Conservation (phyloP, 2,113 vertebrate genomes). For the Oophaga pumilio region DNA sequence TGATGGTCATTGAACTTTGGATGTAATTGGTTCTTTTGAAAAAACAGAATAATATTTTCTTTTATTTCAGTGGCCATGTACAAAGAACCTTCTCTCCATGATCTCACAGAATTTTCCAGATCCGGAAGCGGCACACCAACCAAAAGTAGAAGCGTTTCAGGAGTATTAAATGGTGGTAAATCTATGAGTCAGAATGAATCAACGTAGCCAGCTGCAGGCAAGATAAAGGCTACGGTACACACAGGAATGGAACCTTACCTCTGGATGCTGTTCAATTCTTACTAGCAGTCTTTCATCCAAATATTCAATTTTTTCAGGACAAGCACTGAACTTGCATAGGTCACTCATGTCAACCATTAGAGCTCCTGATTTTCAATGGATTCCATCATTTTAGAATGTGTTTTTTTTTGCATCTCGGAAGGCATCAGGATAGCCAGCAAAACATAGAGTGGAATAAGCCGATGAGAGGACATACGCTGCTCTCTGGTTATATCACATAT, state of each 20-base stretch:
- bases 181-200: constrained; percentile 96
- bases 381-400: constrained; percentile 71
- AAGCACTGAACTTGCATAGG: constrained; percentile 71
- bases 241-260: constrained; percentile 84
- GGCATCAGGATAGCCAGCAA: constrained; percentile 75
- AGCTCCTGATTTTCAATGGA: constrained; percentile 70
- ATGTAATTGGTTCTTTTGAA: not conserved
- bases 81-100: constrained; percentile 97
- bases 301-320: constrained; percentile 77
- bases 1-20: not conserved
- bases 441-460: constrained; percentile 66
- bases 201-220: constrained; percentile 88
- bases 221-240: constrained; percentile 73
- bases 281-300: constrained; percentile 80
- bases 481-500: constrained; percentile 70
- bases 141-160: constrained; percentile 97
- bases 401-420: constrained; percentile 67
- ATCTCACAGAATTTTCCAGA: constrained; percentile 96
- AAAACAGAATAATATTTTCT: constrained; percentile 55
- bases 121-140: constrained; percentile 98
- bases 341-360: constrained; percentile 73
- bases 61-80: constrained; percentile 94
- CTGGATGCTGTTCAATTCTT: constrained; percentile 90
- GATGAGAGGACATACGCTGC: constrained; percentile 68
- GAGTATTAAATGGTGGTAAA: constrained; percentile 95